Evolutionary conservation across 2,113 vertebrate species (phyloP), one percentile per base, ranked within the genome.

Genomic region (Taxidea taxus): DNA sequence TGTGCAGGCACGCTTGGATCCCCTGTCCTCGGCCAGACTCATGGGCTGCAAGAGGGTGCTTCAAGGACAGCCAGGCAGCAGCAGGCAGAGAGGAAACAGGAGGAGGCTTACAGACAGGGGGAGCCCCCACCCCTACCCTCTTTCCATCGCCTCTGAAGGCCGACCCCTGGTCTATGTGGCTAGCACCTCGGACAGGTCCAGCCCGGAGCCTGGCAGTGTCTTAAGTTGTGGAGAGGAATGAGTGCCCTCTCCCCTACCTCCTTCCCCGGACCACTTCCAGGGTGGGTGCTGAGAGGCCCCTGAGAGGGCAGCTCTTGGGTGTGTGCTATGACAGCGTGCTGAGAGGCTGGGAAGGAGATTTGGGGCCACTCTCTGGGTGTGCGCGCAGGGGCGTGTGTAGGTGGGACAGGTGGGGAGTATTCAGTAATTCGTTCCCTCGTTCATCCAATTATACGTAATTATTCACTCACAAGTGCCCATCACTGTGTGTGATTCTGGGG

Each of bases 121-220:
- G n/a, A 39, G 7, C 64, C 37, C 34, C 25, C 31, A 20, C 66
- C 9, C 23, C 6, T 29, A 7, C 21, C 10, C 34, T 23, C 58
- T 23, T n/a, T 47, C 37, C 42, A 3, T n/a, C 18, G 51, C 10
- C 44, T 70, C 20, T 37, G 54, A 18, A 12, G 18, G 39, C 34
- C 0, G 1, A 12, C 7, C 29, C 51, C 13, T 31, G n/a, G 56
- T 42, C 1, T 6, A 44, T 70, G 37, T 83, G 42, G 47, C 51
- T 31, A 89, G 96, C 84, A 95, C 74, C 84, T 96, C 6, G 23
- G 96, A 90, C 88, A 97, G 91, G 97, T 87, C 47, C 62, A 75
- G 47, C 23, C 58, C 68, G 39, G 37, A 27, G 37, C 34, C 12
- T 14, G n/a, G 83, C 37, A 29, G 51, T 60, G 15, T 34, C 78